These are phyloP conservation scores for Colletes collaris DNA, from an alignment of 2,888 invertebrate genomes.

Conservation along the genomic window DNA sequence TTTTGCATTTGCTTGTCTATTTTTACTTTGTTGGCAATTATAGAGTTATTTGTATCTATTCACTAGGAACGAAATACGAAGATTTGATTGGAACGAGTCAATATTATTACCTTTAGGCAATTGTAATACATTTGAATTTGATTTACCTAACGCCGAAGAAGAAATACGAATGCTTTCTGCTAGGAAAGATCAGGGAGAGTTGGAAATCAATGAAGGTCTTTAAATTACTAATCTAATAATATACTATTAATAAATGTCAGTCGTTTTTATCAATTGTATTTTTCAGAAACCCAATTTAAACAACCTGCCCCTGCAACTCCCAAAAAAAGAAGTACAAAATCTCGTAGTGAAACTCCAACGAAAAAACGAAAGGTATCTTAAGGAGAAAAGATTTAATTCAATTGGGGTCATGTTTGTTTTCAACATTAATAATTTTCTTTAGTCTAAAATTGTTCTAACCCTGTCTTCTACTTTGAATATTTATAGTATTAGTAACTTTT, in stretches of 20 bases:
- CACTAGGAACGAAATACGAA: slow-evolving; percentile 25
- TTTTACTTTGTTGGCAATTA: background rate
- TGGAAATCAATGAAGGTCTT: background rate
- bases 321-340: background rate
- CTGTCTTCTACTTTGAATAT: too few relatives aligned
- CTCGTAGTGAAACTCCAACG: background rate
- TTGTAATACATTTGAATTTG: background rate
- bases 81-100: background rate
- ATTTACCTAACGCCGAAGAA: background rate
- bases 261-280: background rate
- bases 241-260: background rate
- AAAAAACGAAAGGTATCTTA: slow-evolving; percentile 26
- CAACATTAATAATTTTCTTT: background rate
- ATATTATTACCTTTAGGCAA: slow-evolving; percentile 3
- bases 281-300: background rate
- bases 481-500: too few relatives aligned
- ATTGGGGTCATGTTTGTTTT: background rate
- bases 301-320: background rate
- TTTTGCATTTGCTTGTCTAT: too few relatives aligned
- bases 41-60: background rate
- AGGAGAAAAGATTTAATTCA: background rate
- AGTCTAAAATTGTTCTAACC: background rate
- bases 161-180: background rate
- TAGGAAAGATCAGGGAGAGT: background rate
- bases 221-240: background rate